These are phyloP conservation scores for Stegodyphus mimosarum DNA, from an alignment of 1,140 invertebrate species.

Conservation along the genomic window DNA sequence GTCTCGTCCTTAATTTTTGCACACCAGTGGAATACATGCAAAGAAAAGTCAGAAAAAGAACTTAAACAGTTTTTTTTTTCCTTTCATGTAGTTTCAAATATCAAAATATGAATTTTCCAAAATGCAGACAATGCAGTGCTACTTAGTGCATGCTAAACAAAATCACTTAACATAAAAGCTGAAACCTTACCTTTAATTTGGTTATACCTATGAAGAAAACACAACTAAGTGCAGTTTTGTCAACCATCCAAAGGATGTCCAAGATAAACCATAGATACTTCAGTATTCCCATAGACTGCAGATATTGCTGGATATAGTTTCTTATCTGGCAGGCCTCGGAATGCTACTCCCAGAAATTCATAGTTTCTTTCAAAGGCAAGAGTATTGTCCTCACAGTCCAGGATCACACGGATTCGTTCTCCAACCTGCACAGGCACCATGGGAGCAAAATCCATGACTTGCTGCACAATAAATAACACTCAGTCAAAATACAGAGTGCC, in stretches of 20 bases:
- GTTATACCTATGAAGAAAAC: constrained; percentile 28
- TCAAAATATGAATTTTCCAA: too few relatives aligned
- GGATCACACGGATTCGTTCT: constrained; percentile 94
- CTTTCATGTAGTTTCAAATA: too few relatives aligned
- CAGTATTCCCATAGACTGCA: constrained; percentile 98
- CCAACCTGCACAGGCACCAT: constrained; percentile 79
- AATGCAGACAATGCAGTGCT: too few relatives aligned
- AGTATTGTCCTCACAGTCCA: constrained; percentile 97
- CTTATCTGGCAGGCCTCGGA: constrained; percentile 93
- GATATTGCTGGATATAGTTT: constrained; percentile 95
- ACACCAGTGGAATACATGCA: too few relatives aligned
- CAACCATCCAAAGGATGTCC: constrained; percentile 93
- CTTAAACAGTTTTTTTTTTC: too few relatives aligned
- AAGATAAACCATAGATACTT: constrained; percentile 99
- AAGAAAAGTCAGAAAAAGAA: too few relatives aligned
- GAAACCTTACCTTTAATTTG: constrained; percentile 35
- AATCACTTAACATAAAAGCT: too few relatives aligned
- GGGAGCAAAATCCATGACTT: constrained; percentile 65
- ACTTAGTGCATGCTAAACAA: neutral
- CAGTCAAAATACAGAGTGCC: constrained; percentile 56
- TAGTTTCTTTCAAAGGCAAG: constrained; percentile 98
- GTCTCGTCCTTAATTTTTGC: too few relatives aligned
- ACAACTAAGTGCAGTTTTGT: constrained; percentile 55
- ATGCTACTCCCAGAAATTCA: constrained; percentile 98
- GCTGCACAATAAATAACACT: constrained; percentile 57